Percentiles rank a stretch among this genome's conserved stretches.
Evolutionary conservation across 1,140 invertebrate species (phyloP).

Genomic region (Tigriopus japonicus): DNA sequence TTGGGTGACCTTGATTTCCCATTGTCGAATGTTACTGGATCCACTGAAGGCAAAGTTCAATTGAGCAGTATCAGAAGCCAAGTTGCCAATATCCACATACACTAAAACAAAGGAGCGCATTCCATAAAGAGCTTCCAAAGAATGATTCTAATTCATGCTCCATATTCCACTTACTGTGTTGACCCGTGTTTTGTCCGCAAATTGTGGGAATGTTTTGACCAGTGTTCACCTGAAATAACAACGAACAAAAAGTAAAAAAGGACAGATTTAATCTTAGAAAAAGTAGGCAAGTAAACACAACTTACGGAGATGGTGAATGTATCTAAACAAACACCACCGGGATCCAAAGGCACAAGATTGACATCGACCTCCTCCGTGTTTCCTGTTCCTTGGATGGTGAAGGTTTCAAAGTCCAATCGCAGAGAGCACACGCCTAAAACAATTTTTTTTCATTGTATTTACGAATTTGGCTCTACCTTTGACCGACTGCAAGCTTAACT

Average conservation of each 20-base stretch:
- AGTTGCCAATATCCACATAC: slow-evolving; percentile 6
- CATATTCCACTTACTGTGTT: background rate
- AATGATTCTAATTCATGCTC: background rate
- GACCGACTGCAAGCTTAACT: too few relatives aligned
- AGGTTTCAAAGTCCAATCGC: slow-evolving; percentile 3
- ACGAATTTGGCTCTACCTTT: too few relatives aligned
- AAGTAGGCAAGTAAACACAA: background rate
- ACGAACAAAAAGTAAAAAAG: background rate
- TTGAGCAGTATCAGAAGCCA: slow-evolving; percentile 4
- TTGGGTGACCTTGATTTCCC: slow-evolving; percentile 8
- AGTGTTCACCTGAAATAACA: background rate
- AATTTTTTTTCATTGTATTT: background rate
- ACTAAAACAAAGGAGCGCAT: slow-evolving; percentile 6
- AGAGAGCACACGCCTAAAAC: slow-evolving; percentile 1
- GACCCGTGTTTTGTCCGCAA: slow-evolving; percentile 9
- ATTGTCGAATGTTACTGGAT: background rate
- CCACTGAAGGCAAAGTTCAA: slow-evolving; percentile 1
- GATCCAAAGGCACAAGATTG: too few relatives aligned
- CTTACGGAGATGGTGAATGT: background rate
- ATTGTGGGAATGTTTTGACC: slow-evolving; percentile 2
- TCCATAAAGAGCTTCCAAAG: background rate
- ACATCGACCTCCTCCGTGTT: background rate
- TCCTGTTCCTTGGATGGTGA: background rate
- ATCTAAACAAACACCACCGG: slow-evolving; percentile 1
- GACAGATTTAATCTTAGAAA: background rate